Percentiles rank a stretch among this genome's conserved stretches.
Conservation (phyloP, 2,113 vertebrate species). For the Catharus bicknelli region DNA sequence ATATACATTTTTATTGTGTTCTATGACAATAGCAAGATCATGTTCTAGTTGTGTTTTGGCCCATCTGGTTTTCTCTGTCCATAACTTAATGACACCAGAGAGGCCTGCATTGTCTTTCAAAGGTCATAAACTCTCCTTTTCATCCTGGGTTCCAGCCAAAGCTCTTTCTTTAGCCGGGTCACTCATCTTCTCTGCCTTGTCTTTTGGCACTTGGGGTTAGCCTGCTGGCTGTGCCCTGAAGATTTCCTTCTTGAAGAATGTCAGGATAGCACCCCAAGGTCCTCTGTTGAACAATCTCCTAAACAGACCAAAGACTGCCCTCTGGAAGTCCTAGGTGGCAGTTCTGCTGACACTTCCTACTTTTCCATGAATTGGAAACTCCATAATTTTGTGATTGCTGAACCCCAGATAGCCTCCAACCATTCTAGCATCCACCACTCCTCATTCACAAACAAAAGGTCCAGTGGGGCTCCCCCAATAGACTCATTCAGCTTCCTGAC, state of each 20-base stretch:
- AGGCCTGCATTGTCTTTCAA: neutral
- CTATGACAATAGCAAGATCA: neutral
- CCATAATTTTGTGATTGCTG: neutral
- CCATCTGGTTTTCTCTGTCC: neutral
- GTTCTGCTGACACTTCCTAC: neutral
- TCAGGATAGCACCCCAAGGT: neutral
- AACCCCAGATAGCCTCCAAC: neutral
- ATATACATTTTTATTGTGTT: neutral
- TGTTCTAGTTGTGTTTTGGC: neutral
- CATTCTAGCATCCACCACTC: neutral
- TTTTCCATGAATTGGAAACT: neutral
- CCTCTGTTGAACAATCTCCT: neutral
- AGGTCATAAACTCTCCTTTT: neutral
- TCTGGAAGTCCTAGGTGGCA: neutral
- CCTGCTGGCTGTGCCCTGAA: neutral
- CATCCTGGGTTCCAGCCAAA: neutral
- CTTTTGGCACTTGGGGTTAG: neutral
- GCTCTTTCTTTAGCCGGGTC: neutral
- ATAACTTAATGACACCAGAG: neutral
- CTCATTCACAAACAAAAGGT: neutral
- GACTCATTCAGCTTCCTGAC: neutral
- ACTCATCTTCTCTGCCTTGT: neutral
- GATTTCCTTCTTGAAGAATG: neutral
- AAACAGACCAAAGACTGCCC: neutral
- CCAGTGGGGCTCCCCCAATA: fast-evolving